phyloP scores from a whole-genome alignment of 2,797 vertebrate genomes.

The Crax fasciolata region DNA sequence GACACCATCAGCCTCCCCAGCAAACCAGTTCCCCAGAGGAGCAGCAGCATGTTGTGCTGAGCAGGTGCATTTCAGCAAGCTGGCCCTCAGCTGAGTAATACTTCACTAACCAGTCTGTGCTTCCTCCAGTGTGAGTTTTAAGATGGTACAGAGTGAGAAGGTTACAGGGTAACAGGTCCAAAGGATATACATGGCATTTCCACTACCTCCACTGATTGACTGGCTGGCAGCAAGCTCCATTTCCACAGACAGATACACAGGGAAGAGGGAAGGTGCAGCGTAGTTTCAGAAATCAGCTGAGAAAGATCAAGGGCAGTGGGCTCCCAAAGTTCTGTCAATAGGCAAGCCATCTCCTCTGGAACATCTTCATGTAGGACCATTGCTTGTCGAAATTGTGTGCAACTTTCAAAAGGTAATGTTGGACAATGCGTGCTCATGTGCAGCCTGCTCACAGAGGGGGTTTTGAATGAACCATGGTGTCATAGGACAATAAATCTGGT shows the following conservation, averaged over 20 bases:
- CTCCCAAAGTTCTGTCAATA: not conserved
- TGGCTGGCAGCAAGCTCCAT: not conserved
- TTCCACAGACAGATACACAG: not conserved
- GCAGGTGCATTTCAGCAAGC: not conserved
- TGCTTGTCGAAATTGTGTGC: not conserved
- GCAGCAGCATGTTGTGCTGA: not conserved
- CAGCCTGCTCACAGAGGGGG: not conserved
- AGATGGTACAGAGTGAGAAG: not conserved
- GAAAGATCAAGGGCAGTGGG: not conserved
- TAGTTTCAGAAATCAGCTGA: not conserved
- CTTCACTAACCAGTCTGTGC: not conserved
- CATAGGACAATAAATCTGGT: not conserved
- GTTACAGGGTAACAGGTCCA: not conserved
- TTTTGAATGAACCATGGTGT: not conserved
- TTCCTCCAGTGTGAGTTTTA: not conserved
- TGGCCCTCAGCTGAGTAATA: not conserved
- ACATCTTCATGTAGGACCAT: not conserved
- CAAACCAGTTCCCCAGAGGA: not conserved
- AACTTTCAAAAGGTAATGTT: not conserved
- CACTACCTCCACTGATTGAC: not conserved
- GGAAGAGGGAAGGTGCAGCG: not conserved
- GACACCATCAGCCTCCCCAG: not conserved
- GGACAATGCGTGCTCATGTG: not conserved
- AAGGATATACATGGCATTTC: not conserved
- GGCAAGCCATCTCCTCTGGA: not conserved